These are phyloP conservation scores for Catharus minimus DNA, from an alignment of 2,113 vertebrate genomes.

Conservation along the genomic window DNA sequence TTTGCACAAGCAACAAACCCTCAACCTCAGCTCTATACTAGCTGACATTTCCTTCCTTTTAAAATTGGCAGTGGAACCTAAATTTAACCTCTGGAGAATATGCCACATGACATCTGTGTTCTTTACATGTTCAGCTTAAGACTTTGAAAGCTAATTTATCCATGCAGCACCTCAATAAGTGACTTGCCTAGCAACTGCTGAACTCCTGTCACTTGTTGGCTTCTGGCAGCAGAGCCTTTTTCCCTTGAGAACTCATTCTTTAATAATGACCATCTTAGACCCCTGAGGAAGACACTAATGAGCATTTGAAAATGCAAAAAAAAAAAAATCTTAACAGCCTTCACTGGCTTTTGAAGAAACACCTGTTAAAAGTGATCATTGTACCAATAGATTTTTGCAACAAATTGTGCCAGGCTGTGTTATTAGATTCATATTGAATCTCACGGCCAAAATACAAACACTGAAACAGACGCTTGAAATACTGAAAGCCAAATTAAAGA, in stretches of 20 bases:
- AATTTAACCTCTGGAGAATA: constrained; percentile 80
- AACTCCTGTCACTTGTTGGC: constrained; percentile 72
- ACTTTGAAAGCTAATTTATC: constrained; percentile 82
- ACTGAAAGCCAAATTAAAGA: constrained; percentile 45
- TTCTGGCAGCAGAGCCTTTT: constrained; percentile 53
- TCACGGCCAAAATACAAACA: constrained; percentile 24
- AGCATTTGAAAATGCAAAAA: constrained; percentile 77
- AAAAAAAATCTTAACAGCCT: not conserved
- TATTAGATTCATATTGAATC: not conserved
- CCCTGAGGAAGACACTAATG: constrained; percentile 74
- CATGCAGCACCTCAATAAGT: constrained; percentile 56
- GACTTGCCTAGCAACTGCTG: constrained; percentile 66
- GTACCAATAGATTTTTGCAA: not conserved
- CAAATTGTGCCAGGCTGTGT: constrained; percentile 20
- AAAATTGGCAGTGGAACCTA: constrained; percentile 78
- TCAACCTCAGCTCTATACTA: constrained; percentile 43
- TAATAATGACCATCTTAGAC: constrained; percentile 69
- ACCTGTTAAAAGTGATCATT: constrained; percentile 43
- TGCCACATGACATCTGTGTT: constrained; percentile 71
- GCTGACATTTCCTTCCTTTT: constrained; percentile 75
- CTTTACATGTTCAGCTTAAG: constrained; percentile 73
- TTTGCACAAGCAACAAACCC: constrained; percentile 60
- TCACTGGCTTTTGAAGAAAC: constrained; percentile 50
- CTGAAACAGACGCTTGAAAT: not conserved
- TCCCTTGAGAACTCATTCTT: constrained; percentile 55